These are phyloP conservation scores for Pangasius macronema DNA, from an alignment of 2,797 vertebrate genomes.

Conservation along the genomic window DNA sequence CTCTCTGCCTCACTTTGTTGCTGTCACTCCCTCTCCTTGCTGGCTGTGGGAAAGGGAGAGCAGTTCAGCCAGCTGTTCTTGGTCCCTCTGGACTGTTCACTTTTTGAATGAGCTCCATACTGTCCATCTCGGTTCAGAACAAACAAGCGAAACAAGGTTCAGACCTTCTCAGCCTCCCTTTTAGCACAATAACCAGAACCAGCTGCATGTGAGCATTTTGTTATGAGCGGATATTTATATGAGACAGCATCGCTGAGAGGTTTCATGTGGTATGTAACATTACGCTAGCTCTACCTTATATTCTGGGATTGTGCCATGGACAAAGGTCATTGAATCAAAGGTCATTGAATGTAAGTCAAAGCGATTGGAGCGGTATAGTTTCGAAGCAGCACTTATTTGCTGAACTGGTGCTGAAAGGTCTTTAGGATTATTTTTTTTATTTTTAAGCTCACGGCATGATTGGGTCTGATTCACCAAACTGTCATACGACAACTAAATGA, in stretches of 20 bases:
- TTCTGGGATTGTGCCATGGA: neutral
- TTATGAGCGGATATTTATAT: slow-evolving; percentile 48
- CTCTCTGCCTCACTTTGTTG: slow-evolving; percentile 1
- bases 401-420: neutral
- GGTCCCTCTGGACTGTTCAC: slow-evolving; percentile 31
- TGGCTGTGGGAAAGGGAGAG: slow-evolving; percentile 9
- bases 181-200: slow-evolving; percentile 46
- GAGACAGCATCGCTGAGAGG: slow-evolving; percentile 26
- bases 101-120: slow-evolving; percentile 37
- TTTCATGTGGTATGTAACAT: slow-evolving; percentile 33
- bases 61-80: slow-evolving; percentile 29
- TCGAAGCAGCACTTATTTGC: neutral
- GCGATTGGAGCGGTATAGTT: neutral
- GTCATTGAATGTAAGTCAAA: neutral
- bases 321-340: neutral
- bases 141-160: slow-evolving; percentile 29
- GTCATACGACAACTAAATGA: neutral
- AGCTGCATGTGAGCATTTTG: slow-evolving; percentile 47
- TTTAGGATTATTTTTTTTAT: neutral
- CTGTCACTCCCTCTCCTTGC: neutral
- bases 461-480: neutral
- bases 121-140: slow-evolving; percentile 38
- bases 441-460: neutral
- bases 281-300: neutral
- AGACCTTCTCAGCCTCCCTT: slow-evolving; percentile 36